Conservation (phyloP, 2,113 vertebrate genomes). For the Pantherophis guttatus region DNA sequence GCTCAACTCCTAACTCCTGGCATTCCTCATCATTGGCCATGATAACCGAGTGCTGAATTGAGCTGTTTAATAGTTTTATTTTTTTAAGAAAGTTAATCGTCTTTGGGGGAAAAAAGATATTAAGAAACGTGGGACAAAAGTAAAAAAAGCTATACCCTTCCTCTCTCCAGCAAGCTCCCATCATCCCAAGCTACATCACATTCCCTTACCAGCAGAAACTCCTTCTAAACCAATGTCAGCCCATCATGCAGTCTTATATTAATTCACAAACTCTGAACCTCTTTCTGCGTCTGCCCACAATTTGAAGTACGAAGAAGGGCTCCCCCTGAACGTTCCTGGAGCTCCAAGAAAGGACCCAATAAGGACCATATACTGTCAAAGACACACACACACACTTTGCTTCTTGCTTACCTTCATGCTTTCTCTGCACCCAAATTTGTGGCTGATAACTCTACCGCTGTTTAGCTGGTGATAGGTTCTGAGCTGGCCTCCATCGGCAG, state of each 20-base stretch:
- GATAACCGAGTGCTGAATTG: background rate
- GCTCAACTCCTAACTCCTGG: background rate
- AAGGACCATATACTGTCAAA: background rate
- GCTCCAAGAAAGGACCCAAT: background rate
- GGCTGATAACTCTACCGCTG: background rate
- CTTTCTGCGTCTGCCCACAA: background rate
- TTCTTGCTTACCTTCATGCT: conserved; percentile 8
- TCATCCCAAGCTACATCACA: background rate
- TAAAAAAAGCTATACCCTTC: background rate
- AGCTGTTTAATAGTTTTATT: background rate
- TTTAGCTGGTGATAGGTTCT: background rate
- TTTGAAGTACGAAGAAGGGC: background rate
- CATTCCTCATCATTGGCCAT: background rate
- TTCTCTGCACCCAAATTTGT: background rate
- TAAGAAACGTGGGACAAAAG: background rate
- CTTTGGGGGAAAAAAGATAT: background rate
- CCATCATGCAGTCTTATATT: background rate
- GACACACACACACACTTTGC: background rate
- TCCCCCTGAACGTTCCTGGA: background rate
- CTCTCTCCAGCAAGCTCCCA: background rate
- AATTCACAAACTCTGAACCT: background rate
- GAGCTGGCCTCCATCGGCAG: background rate
- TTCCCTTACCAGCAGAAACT: background rate
- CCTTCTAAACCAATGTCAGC: background rate
- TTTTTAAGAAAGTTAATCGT: background rate